Conservation (phyloP, 2,797 vertebrate species). For the Enteromius thamalakanensis region DNA sequence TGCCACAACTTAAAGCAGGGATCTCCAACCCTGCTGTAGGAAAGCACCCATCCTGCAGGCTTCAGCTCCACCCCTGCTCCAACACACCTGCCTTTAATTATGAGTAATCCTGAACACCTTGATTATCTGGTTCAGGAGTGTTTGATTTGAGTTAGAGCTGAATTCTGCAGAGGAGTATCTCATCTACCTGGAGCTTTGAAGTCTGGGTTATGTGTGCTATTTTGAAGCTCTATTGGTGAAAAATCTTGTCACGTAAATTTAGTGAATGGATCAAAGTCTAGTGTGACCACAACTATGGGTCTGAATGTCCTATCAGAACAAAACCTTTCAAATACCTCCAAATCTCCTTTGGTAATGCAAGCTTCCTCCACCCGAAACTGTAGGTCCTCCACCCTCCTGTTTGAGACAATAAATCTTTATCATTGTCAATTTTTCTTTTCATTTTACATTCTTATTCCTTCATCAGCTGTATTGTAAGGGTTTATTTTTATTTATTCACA, state of each 20-base stretch:
- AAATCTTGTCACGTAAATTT: not conserved
- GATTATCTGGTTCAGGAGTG: not conserved
- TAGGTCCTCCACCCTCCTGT: constrained; percentile 97
- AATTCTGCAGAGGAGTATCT: not conserved
- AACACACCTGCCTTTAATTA: not conserved
- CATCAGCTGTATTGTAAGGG: not conserved
- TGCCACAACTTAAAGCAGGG: not conserved
- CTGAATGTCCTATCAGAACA: not conserved
- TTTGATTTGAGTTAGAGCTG: not conserved
- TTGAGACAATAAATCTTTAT: constrained; percentile 65
- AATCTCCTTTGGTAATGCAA: constrained; percentile 98
- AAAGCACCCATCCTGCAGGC: not conserved
- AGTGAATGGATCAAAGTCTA: not conserved
- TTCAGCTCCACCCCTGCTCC: not conserved
- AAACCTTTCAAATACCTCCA: constrained; percentile 85
- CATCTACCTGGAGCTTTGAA: constrained; percentile 6
- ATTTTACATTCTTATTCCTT: constrained; percentile 59
- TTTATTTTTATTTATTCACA: not conserved
- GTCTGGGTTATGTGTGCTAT: not conserved
- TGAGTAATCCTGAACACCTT: not conserved
- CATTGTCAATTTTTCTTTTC: constrained; percentile 74
- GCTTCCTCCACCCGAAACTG: constrained; percentile 99
- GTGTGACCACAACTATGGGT: not conserved
- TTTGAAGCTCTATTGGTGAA: not conserved
- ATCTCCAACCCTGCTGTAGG: not conserved